Evolutionary conservation across 2,113 vertebrate genomes (phyloP), one percentile per base, ranked within the genome.

Genomic region (Chionomys nivalis): DNA sequence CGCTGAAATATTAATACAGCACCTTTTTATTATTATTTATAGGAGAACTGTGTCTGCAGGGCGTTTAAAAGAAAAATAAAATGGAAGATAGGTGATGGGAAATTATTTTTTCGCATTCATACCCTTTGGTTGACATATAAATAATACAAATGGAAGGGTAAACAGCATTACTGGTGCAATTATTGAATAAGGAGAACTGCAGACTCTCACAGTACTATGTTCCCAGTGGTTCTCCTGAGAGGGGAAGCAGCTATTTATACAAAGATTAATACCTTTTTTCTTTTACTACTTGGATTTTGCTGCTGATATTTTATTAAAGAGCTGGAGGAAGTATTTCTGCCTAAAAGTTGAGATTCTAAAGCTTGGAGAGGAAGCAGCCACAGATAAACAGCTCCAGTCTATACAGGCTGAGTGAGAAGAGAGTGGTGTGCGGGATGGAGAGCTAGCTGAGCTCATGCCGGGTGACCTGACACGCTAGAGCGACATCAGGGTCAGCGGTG

Each of bases 1-100:
- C 87, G 75, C 63, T 97, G 96, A 97, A 97, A 98, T 97, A 97
- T 97, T 96, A 97, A 97, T 95, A 95, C 75, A 91, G 94, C 2
- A 31, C 68, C 83, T 97, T 96, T 97, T 95, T 97, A 95, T 97
- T 97, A 95, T 98, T 97, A 97, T 97, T 97, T 97, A 96, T 97
- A 92, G 94, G 94, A 95, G 83, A 97, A 94, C 93, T 83, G 17
- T 96, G 93, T 95, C 96, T 97, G 85, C 87, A 7, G 97, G 97
- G 97, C 95, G 90, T 97, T 97, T 96, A 95, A 96, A 97, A 97
- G 95, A 87, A 95, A 96, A 96, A 93, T 92, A 79, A 79, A 96
- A 97, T 96, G 94, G 95, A 90, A 96, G 95, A 95, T 87, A 96
- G 93, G 97, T 93, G 94, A 97, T 86, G 87, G 61, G 91, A 97